A percentile compares a stretch with the other conserved stretches of the same genome.
phyloP scores from a whole-genome alignment of 2,888 invertebrate species.

The Hirudinaria manillensis region DNA sequence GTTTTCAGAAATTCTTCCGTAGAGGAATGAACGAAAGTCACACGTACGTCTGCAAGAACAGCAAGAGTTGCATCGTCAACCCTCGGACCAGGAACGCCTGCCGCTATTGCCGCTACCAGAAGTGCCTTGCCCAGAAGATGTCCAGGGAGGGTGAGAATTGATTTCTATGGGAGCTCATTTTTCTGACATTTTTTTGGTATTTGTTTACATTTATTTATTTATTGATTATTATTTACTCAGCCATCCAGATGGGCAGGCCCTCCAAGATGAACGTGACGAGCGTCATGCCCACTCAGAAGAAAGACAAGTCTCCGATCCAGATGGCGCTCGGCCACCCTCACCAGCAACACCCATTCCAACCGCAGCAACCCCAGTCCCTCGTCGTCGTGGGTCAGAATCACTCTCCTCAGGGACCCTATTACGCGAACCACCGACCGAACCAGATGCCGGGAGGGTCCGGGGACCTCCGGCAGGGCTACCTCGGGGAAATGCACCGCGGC shows the following conservation, averaged over 20 bases:
- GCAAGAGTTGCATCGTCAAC: constrained; percentile 33
- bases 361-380: constrained; percentile 13
- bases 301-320: not conserved
- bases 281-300: constrained; percentile 4
- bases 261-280: constrained; percentile 34
- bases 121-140: constrained; percentile 36
- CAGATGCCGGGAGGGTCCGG: not conserved
- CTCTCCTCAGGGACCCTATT: not conserved
- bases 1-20: constrained; percentile 38
- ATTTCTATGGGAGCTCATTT: not conserved
- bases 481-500: not conserved
- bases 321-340: constrained; percentile 7
- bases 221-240: constrained; percentile 21
- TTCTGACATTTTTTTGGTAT: not conserved
- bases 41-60: constrained; percentile 36
- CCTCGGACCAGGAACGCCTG: constrained; percentile 34
- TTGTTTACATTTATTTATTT: not conserved
- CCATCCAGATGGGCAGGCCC: constrained; percentile 40
- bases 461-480: not conserved
- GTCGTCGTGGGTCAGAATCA: not conserved
- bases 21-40: constrained; percentile 36
- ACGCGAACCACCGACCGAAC: not conserved
- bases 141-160: constrained; percentile 36
- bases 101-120: constrained; percentile 35
- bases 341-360: constrained; percentile 15